Percentiles rank a stretch among this genome's conserved stretches.
phyloP scores from a whole-genome alignment of 2,888 invertebrate genomes.

The Plagodis pulveraria region DNA sequence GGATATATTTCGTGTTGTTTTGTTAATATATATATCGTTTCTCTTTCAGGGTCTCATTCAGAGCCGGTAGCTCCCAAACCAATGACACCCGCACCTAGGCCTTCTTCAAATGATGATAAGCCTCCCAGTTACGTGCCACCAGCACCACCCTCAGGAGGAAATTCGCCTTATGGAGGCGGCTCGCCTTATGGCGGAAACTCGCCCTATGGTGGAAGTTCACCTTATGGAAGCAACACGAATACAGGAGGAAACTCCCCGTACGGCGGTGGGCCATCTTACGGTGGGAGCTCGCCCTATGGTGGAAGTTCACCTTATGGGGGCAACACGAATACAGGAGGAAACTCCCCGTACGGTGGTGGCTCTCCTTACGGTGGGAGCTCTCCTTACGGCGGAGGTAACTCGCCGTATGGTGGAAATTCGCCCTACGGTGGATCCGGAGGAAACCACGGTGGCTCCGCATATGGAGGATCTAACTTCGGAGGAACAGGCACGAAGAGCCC shows the following conservation, averaged over 20 bases:
- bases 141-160: slow-evolving; percentile 49
- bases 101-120: slow-evolving; percentile 61
- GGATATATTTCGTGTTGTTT: no score
- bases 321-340: slow-evolving; percentile 11
- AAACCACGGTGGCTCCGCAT: slow-evolving; percentile 28
- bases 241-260: slow-evolving; percentile 37
- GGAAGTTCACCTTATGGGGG: slow-evolving; percentile 34
- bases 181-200: slow-evolving; percentile 36
- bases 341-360: slow-evolving; percentile 33
- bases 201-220: slow-evolving; percentile 37
- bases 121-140: slow-evolving; percentile 77
- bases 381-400: slow-evolving; percentile 40
- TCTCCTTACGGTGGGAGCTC: slow-evolving; percentile 39
- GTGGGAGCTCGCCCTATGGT: slow-evolving; percentile 47
- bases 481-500: slow-evolving; percentile 51
- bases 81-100: slow-evolving; percentile 57
- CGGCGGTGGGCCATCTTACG: slow-evolving; percentile 45
- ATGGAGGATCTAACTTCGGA: slow-evolving; percentile 46
- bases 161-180: slow-evolving; percentile 36
- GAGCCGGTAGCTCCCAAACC: slow-evolving; percentile 65
- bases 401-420: slow-evolving; percentile 45
- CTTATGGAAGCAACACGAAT: slow-evolving; percentile 33
- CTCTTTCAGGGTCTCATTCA: slow-evolving; percentile 73
- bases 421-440: slow-evolving; percentile 43
- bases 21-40: no score